Base-by-base conservation (phyloP, 2,888 invertebrate genomes). In the Helobdella robusta region DNA sequence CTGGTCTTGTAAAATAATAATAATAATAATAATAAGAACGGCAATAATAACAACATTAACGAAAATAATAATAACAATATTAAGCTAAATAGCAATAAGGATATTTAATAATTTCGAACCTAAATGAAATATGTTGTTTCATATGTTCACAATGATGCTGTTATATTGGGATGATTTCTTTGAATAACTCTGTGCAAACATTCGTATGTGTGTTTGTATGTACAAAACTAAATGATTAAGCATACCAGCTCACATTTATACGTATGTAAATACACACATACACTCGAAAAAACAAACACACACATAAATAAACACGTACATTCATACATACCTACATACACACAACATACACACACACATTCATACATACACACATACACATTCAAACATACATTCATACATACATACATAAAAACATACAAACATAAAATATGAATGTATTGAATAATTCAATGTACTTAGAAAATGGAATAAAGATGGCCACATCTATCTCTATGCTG, bases 281-380 rank as follows among this genome's bases (percentile, higher is more conserved):
- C 32, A 62, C 23, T 8, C 15, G 46, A 20, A 61, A 25, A 61
- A 20, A 61, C 34, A 61, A 18, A 61, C 34, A 61, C 28, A 61
- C 34, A 61, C 11, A 61, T 46, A 61, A 18, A 61, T 46, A 61
- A 18, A 46, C 34, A 61, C 28, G 46, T 46, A 61, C 46, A 46
- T 46, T 8, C 46, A 61, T 61, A 61, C 46, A 54, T 61, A 61
- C 46, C 36, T 46, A 61, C 46, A 61, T 61, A 61, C 46, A 61
- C 34, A 59, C 18, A 34, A 40, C 44, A 40, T n/a, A 40, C 44
- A 40, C 44, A 40, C 44, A 40, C 44, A 40, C 44, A 40, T 40
- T 15, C 44, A 40, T 40, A 40, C 44, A 40, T 40, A n/a, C 44
- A 40, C 44, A 40, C n/a, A 40, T 40, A 40, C 44, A 40, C n/a